These are phyloP conservation scores for Fringilla coelebs DNA, from an alignment of 2,797 vertebrate species.

Conservation along the genomic window DNA sequence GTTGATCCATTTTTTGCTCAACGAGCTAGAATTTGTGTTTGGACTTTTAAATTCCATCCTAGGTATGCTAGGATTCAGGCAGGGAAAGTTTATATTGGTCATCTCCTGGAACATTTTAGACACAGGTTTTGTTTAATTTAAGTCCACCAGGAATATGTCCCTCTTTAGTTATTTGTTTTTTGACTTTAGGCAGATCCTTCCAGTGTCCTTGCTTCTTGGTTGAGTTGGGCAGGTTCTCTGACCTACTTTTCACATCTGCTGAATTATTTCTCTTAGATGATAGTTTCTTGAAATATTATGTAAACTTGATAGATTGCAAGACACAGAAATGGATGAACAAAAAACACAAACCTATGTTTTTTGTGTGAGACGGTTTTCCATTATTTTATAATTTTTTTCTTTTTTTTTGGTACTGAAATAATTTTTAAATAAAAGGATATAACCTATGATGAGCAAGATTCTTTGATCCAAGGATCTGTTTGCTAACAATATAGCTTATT, in stretches of 20 bases:
- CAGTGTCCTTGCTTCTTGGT: neutral
- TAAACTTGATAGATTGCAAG: neutral
- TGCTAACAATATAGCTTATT: neutral
- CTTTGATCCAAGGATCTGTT: neutral
- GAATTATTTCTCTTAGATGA: neutral
- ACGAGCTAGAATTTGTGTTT: neutral
- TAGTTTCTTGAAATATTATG: neutral
- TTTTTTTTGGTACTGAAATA: neutral
- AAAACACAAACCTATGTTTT: neutral
- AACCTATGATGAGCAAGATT: neutral
- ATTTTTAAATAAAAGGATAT: neutral
- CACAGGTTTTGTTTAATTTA: slow-evolving; percentile 1
- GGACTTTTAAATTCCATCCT: neutral
- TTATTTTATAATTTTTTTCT: neutral
- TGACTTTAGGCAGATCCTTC: neutral
- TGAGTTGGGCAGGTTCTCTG: neutral
- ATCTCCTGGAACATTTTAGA: neutral
- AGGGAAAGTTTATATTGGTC: neutral
- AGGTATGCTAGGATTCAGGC: neutral
- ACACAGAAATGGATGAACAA: neutral
- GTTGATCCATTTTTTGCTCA: neutral
- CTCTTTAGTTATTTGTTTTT: neutral
- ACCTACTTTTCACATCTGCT: neutral
- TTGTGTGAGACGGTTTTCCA: neutral
- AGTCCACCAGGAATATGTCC: neutral